Evolutionary conservation across 2,888 invertebrate species (phyloP).

Genomic region (Brachycybe producta): DNA sequence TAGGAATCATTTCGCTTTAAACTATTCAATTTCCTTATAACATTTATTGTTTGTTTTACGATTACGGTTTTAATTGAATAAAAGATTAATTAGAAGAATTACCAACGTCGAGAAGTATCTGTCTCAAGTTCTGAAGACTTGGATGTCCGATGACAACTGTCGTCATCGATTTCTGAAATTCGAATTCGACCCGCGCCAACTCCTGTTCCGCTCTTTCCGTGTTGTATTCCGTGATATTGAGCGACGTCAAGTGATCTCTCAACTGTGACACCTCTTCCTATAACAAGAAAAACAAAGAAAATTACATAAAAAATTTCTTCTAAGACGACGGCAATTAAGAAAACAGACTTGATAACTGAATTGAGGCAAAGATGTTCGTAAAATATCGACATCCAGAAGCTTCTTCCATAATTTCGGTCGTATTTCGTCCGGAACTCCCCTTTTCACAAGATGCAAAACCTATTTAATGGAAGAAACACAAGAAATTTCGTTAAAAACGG

Average conservation of each 20-base stretch:
- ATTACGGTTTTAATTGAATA: too few species aligned
- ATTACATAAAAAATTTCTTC: background rate
- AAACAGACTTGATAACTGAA: constrained; percentile 15
- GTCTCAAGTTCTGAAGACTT: constrained; percentile 2
- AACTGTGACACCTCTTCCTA: constrained; percentile 12
- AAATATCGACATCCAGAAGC: constrained; percentile 10
- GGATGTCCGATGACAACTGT: background rate
- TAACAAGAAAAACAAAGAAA: background rate
- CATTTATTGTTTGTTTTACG: too few species aligned
- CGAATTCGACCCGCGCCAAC: background rate
- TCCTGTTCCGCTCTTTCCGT: constrained; percentile 4
- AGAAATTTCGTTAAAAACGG: too few species aligned
- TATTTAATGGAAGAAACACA: too few species aligned
- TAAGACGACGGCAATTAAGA: background rate
- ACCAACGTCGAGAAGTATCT: constrained; percentile 15
- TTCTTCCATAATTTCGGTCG: constrained; percentile 13
- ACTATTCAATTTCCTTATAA: too few species aligned
- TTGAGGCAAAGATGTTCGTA: constrained; percentile 2
- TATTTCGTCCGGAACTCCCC: constrained; percentile 14
- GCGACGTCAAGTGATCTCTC: background rate
- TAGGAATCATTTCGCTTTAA: too few species aligned
- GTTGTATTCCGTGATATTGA: constrained; percentile 14
- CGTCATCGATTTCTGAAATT: background rate
- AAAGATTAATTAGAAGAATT: background rate
- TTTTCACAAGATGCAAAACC: constrained; percentile 12